Evolutionary conservation across 2,113 vertebrate species (phyloP), one percentile per base, ranked within the genome.

Genomic region (Lagenorhynchus albirostris): DNA sequence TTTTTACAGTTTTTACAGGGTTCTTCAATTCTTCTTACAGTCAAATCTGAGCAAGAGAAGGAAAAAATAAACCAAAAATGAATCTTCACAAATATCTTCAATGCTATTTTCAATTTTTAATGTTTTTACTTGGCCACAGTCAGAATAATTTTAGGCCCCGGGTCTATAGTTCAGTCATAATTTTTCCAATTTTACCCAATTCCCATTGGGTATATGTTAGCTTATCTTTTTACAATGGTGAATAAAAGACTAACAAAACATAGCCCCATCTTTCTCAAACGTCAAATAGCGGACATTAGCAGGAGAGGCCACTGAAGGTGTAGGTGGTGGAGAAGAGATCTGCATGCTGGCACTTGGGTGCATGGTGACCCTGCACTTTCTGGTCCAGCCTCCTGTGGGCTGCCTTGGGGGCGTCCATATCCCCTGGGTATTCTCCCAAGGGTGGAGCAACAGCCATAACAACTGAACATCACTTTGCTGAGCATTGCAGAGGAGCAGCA

Each of bases 341-440:
- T 53, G 25, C 3, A 0, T 21, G 44, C 80, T 91, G 65, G 79
- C 14, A 0, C 81, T 6, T 4, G 47, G 65, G 55, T 21, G 55
- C 70, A 41, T 71, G 44, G 71, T 95, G 97, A 96, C 96, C 71
- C 62, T 94, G 76, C 53, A 73, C 81, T 96, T 94, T 94, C 70
- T 95, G 89, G 62, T 94, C 89, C 94, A 96, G 67, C 62, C 97
- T 95, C 97, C 91, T 97, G 95, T 91, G 97, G 95, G 90, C 65
- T 93, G 91, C 18, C 90, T 73, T 60, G 84, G 95, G 92, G 65
- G n/a, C 0, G 50, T 82, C 93, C 95, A 94, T 91, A 96, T 86
- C 93, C 96, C 81, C 94, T 98, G 92, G 94, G 97, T 94, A 80
- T 89, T 89, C 33, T 97, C 92, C 95, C 97, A 96, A 96, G 96